A percentile compares a stretch with the other conserved stretches of the same genome.
phyloP scores from a whole-genome alignment of 1,140 invertebrate genomes.

The Cydia pomonella region DNA sequence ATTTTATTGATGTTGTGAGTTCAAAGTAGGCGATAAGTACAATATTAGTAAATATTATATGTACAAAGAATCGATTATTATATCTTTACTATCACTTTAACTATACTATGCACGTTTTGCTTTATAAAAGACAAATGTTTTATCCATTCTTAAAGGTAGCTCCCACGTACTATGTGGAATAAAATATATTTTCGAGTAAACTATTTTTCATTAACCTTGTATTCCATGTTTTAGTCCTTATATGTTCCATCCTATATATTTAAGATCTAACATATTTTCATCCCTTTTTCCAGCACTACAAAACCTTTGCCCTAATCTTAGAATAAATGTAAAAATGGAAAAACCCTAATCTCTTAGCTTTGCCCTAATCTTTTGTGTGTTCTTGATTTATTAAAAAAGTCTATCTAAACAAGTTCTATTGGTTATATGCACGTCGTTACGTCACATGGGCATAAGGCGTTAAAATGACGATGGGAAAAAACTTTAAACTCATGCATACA shows the following conservation, averaged over 20 bases:
- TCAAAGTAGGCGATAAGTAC: conserved; percentile 50
- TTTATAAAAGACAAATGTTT: conserved; percentile 34
- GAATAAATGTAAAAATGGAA: too few relatives aligned
- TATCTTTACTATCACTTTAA: conserved; percentile 36
- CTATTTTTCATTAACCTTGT: conserved; percentile 27
- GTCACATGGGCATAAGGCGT: not conserved
- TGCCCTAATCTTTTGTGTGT: not conserved
- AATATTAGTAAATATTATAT: conserved; percentile 47
- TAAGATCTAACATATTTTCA: not conserved
- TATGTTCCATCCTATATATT: not conserved
- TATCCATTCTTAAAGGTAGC: conserved; percentile 19
- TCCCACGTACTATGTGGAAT: conserved; percentile 16
- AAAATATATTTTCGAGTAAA: conserved; percentile 33
- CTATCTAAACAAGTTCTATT: too few relatives aligned
- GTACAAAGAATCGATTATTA: conserved; percentile 42
- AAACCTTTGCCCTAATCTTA: not conserved
- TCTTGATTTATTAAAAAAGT: too few relatives aligned
- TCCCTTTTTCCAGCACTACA: not conserved
- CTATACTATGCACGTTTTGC: conserved; percentile 43
- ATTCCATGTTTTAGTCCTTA: conserved; percentile 8
- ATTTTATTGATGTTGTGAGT: conserved; percentile 60
- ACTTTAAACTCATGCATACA: too few relatives aligned
- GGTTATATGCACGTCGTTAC: too few relatives aligned
- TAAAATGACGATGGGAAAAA: too few relatives aligned
- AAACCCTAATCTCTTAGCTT: too few relatives aligned